Evolutionary conservation across 2,797 vertebrate species (phyloP).

Genomic region (Crenuchus spilurus): DNA sequence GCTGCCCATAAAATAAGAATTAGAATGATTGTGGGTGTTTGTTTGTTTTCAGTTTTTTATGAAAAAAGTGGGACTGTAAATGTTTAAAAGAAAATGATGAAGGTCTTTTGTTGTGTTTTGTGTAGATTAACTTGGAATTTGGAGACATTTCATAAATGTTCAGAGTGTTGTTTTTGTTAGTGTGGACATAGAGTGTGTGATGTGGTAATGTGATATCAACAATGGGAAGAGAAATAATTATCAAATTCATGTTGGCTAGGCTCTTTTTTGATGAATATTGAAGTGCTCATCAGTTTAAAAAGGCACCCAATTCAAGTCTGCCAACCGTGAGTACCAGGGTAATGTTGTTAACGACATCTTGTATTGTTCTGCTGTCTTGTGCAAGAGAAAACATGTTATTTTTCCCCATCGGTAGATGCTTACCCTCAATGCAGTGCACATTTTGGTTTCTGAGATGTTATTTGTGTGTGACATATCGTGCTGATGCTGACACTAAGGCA

Average conservation of each 20-base stretch:
- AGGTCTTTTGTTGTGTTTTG: slow-evolving; percentile 96
- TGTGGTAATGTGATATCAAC: slow-evolving; percentile 78
- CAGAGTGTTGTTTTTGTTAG: slow-evolving; percentile 92
- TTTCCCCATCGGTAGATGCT: slow-evolving; percentile 53
- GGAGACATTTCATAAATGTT: slow-evolving; percentile 92
- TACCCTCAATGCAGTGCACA: slow-evolving; percentile 74
- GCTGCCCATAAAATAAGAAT: slow-evolving; percentile 84
- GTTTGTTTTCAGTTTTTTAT: slow-evolving; percentile 85
- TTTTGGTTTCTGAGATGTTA: slow-evolving; percentile 64
- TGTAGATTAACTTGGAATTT: slow-evolving; percentile 91
- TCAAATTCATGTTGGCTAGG: slow-evolving; percentile 70
- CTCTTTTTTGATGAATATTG: slow-evolving; percentile 66
- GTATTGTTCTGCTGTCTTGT: slow-evolving; percentile 71
- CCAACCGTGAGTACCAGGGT: slow-evolving; percentile 51
- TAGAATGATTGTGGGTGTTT: slow-evolving; percentile 80
- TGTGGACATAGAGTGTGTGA: slow-evolving; percentile 89
- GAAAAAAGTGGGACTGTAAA: slow-evolving; percentile 86
- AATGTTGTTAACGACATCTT: slow-evolving; percentile 64
- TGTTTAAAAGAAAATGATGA: slow-evolving; percentile 95
- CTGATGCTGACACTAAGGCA: slow-evolving; percentile 80
- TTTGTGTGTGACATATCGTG: slow-evolving; percentile 59
- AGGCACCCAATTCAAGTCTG: slow-evolving; percentile 62
- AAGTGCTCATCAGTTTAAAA: slow-evolving; percentile 63
- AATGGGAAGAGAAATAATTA: slow-evolving; percentile 60
- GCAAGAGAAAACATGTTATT: slow-evolving; percentile 64